Conservation (phyloP, 2,113 vertebrate species). For the Burhinus bistriatus region DNA sequence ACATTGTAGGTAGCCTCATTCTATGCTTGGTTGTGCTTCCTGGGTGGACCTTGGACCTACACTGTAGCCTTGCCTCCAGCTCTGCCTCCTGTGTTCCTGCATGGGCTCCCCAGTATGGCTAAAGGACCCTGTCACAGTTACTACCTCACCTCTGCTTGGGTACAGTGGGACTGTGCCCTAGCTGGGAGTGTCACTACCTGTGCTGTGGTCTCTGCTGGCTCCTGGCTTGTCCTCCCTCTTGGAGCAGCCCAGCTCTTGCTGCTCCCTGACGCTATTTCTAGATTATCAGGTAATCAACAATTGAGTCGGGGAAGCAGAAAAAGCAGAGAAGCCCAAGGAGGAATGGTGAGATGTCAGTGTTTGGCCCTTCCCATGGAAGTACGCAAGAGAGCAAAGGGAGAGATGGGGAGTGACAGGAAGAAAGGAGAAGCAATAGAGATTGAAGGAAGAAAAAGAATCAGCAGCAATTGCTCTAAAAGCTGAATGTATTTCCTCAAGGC, state of each 20-base stretch:
- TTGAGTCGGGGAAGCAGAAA: background rate
- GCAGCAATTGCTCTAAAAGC: background rate
- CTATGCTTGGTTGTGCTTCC: background rate
- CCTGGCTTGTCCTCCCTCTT: background rate
- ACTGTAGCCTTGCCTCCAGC: background rate
- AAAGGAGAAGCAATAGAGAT: background rate
- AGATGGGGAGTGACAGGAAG: background rate
- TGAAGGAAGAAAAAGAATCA: background rate
- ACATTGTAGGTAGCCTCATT: background rate
- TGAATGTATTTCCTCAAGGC: background rate
- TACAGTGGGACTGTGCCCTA: background rate
- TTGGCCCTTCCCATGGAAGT: too few relatives aligned
- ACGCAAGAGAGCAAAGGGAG: background rate
- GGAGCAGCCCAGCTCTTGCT: background rate
- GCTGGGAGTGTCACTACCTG: too few relatives aligned
- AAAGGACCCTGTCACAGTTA: background rate
- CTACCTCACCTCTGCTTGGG: background rate
- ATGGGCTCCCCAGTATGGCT: background rate
- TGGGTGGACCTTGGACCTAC: background rate
- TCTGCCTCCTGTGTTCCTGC: background rate
- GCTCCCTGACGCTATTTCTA: background rate
- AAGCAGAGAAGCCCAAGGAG: background rate
- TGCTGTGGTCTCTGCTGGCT: background rate
- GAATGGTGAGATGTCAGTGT: background rate
- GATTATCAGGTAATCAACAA: background rate